Evolutionary conservation across 2,113 vertebrate genomes (phyloP), one percentile per base, ranked within the genome.

Genomic region (Acrocephalus arundinaceus): DNA sequence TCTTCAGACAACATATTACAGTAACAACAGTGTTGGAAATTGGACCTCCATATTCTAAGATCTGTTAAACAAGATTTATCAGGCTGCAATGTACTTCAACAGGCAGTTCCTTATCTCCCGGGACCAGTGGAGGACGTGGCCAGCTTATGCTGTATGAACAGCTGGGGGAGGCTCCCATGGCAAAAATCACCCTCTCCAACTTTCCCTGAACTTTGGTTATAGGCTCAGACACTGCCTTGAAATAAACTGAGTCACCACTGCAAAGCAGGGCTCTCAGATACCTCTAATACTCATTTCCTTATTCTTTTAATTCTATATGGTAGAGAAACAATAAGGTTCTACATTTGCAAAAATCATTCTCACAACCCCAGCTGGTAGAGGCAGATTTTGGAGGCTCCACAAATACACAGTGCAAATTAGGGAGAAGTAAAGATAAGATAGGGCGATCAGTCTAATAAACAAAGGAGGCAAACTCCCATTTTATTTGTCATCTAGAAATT

Each of bases 331-430:
- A 4, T 7, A 10, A 43, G 19, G 51, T 78, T 54, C 46, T 28
- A 62, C 15, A 37, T 66, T 31, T 63, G 37, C 43, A 77, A 61
- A 90, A 87, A 59, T 27, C 62, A 80, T 17, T 31, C 31, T 66
- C 35, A 52, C 12, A 73, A n/a, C 5, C 10, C 58, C 45, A 43
- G 23, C 28, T 0, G 0, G 20, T 0, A 49, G 8, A 59, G 65
- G n/a, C 13, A 66, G n/a, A 45, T 77, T 77, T 76, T 86, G 37
- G 43, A 89, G 35, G 23, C 17, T 81, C 9, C 51, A 58, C 7
- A 70, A 86, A 84, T n/a, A 58, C 0, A 46, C 17, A 80, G 9
- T 4, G 7, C 31, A 79, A 63, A 61, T 16, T 11, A 39, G 10
- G 33, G 13, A 17, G 39, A 81, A 77, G 37, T 9, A 57, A 68